These are phyloP conservation scores for Emmelina monodactyla DNA, from an alignment of 2,888 invertebrate species.

Conservation along the genomic window DNA sequence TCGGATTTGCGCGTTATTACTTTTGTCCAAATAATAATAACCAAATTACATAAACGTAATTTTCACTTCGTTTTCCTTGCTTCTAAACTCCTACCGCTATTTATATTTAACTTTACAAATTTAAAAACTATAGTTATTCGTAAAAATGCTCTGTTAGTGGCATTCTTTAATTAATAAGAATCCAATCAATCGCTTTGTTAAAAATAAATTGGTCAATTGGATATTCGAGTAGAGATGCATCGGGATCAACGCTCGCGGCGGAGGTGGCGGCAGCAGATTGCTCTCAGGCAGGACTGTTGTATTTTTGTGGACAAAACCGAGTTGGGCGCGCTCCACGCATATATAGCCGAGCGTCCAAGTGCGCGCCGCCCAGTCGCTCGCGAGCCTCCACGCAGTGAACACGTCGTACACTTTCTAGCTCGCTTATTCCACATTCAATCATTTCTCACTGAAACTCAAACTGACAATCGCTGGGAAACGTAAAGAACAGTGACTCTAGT, in stretches of 20 bases:
- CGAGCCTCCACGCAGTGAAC: not conserved
- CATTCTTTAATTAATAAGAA: no score
- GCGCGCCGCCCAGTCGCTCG: conserved; percentile 53
- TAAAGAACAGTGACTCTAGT: not conserved
- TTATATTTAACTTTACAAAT: no score
- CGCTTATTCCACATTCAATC: not conserved
- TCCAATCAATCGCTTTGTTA: no score
- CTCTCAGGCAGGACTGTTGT: conserved; percentile 59
- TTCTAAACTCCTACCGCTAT: no score
- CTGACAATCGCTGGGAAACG: not conserved
- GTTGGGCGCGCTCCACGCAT: conserved; percentile 47
- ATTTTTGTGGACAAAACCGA: conserved; percentile 60
- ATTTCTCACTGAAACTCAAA: not conserved
- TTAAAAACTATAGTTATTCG: no score
- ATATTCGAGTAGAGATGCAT: no score
- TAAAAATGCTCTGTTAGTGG: no score
- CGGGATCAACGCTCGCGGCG: conserved; percentile 58
- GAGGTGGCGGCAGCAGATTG: conserved; percentile 55
- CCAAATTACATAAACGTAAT: no score
- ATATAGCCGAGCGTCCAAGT: conserved; percentile 44
- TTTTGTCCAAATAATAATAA: no score
- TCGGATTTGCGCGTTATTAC: no score
- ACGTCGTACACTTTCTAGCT: not conserved
- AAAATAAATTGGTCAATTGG: no score
- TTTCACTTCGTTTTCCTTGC: no score